These are phyloP conservation scores for Eupithecia vulgata DNA, from an alignment of 2,888 invertebrate genomes.

Conservation along the genomic window DNA sequence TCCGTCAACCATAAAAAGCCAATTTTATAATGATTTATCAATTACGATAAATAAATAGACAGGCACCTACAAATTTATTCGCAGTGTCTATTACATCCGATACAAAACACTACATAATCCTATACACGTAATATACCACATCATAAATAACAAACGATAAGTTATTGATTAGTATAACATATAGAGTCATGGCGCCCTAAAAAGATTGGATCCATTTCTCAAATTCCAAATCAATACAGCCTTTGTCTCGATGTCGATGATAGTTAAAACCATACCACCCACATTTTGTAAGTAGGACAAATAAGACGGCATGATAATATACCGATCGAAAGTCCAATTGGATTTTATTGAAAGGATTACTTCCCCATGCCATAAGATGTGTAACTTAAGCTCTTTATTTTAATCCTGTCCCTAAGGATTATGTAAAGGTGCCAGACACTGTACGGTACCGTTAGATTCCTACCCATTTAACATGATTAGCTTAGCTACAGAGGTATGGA, in stretches of 20 bases:
- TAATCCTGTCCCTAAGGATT: conserved; percentile 18
- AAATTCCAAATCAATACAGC: conserved; percentile 4
- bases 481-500: conserved; percentile 23
- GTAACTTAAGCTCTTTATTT: conserved; percentile 20
- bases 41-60: neutral
- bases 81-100: neutral
- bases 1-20: conserved; percentile 41
- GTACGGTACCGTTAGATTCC: conserved; percentile 45
- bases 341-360: conserved; percentile 6
- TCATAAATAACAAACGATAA: neutral
- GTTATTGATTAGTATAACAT: too few species aligned
- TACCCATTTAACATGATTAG: conserved; percentile 42
- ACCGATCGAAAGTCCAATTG: neutral
- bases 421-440: conserved; percentile 50
- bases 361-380: conserved; percentile 6
- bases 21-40: conserved; percentile 17
- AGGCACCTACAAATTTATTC: neutral
- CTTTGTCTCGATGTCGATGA: neutral
- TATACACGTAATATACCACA: too few species aligned
- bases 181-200: conserved; percentile 6
- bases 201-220: conserved; percentile 5
- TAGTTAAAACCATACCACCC: neutral
- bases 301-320: neutral
- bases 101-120: neutral
- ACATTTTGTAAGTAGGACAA: conserved; percentile 3